Conservation (phyloP, 2,113 vertebrate species). For the Jacana jacana region DNA sequence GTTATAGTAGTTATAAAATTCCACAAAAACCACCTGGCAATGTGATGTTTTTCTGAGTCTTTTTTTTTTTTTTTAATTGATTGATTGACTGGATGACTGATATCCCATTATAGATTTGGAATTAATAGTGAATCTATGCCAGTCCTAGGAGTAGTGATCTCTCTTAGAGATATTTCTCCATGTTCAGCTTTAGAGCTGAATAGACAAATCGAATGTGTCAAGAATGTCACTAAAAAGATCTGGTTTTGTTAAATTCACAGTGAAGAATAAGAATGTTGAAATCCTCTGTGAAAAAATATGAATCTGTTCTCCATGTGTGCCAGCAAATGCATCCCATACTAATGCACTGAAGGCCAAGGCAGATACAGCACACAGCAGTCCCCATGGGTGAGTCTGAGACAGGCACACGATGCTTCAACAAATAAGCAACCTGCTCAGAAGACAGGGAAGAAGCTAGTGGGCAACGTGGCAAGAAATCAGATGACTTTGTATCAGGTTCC, state of each 20-base stretch:
- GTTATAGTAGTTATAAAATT: neutral
- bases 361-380: neutral
- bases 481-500: neutral
- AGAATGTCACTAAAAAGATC: neutral
- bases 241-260: neutral
- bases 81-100: neutral
- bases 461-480: neutral
- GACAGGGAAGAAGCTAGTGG: neutral
- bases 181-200: neutral
- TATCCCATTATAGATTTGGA: neutral
- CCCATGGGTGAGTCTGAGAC: neutral
- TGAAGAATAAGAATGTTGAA: neutral
- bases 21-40: neutral
- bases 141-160: neutral
- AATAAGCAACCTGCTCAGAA: neutral
- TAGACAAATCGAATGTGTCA: neutral
- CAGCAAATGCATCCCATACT: neutral
- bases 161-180: neutral
- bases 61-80: neutral
- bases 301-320: neutral
- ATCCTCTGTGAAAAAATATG: neutral
- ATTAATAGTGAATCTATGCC: neutral
- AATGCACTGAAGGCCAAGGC: neutral
- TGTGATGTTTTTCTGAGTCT: neutral
- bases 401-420: neutral